These are phyloP conservation scores for Peromyscus attwateri DNA, from an alignment of 2,797 vertebrate genomes.

Conservation along the genomic window DNA sequence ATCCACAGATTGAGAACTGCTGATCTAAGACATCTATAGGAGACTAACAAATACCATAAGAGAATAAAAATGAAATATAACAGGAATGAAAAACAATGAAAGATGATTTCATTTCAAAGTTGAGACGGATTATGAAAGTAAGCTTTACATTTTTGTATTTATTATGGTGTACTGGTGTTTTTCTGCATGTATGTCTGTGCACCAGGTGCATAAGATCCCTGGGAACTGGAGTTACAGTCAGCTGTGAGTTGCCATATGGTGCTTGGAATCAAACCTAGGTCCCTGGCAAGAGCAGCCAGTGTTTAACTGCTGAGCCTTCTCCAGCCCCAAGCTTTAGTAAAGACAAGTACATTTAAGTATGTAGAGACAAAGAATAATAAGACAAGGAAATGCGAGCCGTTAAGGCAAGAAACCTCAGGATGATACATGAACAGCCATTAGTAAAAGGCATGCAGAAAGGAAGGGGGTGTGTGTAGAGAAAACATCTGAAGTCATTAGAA, in stretches of 20 bases:
- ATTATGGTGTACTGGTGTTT: neutral
- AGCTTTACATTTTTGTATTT: neutral
- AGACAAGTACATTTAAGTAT: conserved; percentile 12
- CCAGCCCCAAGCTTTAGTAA: conserved; percentile 14
- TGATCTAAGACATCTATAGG: neutral
- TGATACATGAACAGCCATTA: neutral
- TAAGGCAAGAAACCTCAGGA: conserved; percentile 13
- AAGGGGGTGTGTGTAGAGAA: neutral
- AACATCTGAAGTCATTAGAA: neutral
- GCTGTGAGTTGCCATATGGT: neutral
- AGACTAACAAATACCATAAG: neutral
- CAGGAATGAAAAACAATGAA: conserved; percentile 36
- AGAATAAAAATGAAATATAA: neutral
- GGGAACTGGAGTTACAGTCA: neutral
- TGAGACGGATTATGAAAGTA: neutral
- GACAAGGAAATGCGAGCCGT: conserved; percentile 5
- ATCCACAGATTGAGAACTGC: neutral
- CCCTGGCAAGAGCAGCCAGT: neutral
- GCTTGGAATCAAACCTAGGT: neutral
- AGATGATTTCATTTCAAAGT: conserved; percentile 17
- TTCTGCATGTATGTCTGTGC: neutral
- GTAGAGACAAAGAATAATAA: conserved; percentile 22
- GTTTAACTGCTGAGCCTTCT: neutral
- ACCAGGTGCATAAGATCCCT: too few relatives aligned
- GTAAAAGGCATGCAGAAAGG: neutral